Conservation (phyloP, 1,140 invertebrate species). For the Ectropis grisescens region DNA sequence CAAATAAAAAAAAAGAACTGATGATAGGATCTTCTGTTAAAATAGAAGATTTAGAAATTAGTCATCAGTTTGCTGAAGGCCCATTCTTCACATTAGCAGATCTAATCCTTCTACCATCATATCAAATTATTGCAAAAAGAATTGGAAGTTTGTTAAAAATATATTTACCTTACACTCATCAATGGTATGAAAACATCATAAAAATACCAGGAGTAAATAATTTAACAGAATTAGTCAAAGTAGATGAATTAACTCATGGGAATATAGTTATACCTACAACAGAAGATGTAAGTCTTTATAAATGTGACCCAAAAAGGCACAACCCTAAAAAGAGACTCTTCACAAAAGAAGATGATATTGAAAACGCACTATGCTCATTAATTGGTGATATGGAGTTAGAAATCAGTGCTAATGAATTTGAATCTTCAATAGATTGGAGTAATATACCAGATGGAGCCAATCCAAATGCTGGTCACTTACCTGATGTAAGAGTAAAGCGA, state of each 20-base stretch:
- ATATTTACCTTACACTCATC: slow-evolving; percentile 74
- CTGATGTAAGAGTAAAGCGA: slow-evolving; percentile 77
- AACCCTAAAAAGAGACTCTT: slow-evolving; percentile 80
- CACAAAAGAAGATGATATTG: slow-evolving; percentile 82
- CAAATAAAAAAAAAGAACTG: slow-evolving; percentile 33
- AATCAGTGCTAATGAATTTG: slow-evolving; percentile 32
- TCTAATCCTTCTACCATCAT: slow-evolving; percentile 82
- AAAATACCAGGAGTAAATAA: slow-evolving; percentile 35
- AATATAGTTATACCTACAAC: slow-evolving; percentile 38
- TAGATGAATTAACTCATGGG: slow-evolving; percentile 7
- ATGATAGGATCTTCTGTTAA: slow-evolving; percentile 50
- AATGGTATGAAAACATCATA: slow-evolving; percentile 75
- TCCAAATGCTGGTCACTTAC: slow-evolving; percentile 83
- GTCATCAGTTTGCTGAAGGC: slow-evolving; percentile 88
- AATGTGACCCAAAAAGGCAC: slow-evolving; percentile 82
- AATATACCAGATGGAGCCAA: slow-evolving; percentile 79
- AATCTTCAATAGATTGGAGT: slow-evolving; percentile 68
- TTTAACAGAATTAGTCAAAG: slow-evolving; percentile 23
- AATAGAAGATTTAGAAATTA: slow-evolving; percentile 70
- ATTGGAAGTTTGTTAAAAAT: slow-evolving; percentile 61
- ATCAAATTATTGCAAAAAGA: slow-evolving; percentile 75
- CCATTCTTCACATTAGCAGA: slow-evolving; percentile 87
- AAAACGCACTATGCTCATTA: slow-evolving; percentile 70
- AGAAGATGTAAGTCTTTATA: slow-evolving; percentile 80
- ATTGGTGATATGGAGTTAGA: slow-evolving; percentile 47